These are phyloP conservation scores for Chaetorhynchus papuensis DNA, from an alignment of 2,113 vertebrate species.

Conservation along the genomic window DNA sequence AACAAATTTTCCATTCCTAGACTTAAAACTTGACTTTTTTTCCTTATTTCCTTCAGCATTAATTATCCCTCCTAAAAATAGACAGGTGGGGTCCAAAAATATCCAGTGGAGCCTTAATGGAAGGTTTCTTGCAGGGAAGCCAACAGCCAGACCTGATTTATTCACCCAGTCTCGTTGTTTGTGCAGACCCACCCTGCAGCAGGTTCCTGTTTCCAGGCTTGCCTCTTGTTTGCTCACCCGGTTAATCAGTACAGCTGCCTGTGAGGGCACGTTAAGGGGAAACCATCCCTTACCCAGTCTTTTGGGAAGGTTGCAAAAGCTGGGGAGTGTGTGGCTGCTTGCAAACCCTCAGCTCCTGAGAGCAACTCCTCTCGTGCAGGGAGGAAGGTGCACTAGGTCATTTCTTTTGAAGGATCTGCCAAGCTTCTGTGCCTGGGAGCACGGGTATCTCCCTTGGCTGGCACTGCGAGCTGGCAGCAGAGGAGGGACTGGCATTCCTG, in stretches of 20 bases:
- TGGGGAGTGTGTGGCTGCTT: neutral
- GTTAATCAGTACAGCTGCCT: neutral
- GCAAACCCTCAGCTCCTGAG: neutral
- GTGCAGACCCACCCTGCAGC: neutral
- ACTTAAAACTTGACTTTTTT: neutral
- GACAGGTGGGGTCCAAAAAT: neutral
- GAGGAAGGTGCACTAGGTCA: neutral
- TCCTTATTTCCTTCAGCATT: conserved; percentile 5
- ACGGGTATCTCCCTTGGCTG: neutral
- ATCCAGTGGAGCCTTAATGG: neutral
- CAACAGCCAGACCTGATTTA: neutral
- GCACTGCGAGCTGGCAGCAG: neutral
- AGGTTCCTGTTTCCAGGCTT: neutral
- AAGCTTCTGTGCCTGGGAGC: neutral
- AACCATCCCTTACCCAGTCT: neutral
- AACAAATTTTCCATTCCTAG: neutral
- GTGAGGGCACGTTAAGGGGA: neutral
- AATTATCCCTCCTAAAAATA: conserved; percentile 31
- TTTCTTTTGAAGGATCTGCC: neutral
- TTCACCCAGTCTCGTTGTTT: neutral
- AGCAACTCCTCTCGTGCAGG: fast-evolving
- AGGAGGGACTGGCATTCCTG: neutral
- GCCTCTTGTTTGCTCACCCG: neutral
- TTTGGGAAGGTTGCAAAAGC: neutral
- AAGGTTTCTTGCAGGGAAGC: neutral